Evolutionary conservation across 2,797 vertebrate species (phyloP).

Genomic region (Macrochelys suwanniensis): DNA sequence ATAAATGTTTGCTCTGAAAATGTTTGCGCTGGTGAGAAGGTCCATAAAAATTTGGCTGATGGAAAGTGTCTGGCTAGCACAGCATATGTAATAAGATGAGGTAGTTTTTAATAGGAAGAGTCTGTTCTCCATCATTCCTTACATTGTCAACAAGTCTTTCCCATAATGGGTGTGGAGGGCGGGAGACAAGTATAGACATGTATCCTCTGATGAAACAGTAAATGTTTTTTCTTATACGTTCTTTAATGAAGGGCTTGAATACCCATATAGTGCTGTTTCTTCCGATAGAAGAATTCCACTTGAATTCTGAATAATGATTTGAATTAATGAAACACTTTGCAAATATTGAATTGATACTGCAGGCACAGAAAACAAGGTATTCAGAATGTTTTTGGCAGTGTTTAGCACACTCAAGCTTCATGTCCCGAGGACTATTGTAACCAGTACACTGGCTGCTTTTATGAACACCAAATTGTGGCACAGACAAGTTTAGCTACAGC

Average conservation of each 20-base stretch:
- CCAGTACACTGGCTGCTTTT: not conserved
- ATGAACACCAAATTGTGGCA: not conserved
- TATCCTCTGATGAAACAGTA: not conserved
- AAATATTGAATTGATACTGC: not conserved
- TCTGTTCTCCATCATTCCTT: not conserved
- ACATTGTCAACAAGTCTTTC: not conserved
- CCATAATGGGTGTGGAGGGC: too few relatives aligned
- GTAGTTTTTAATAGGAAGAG: accelerated
- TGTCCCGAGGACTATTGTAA: accelerated
- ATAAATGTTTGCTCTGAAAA: not conserved
- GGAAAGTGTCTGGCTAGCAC: not conserved
- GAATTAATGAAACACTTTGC: not conserved
- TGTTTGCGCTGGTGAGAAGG: not conserved
- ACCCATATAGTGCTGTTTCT: not conserved
- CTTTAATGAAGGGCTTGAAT: not conserved
- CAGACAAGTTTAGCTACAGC: too few relatives aligned
- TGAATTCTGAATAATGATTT: accelerated
- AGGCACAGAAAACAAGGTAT: not conserved
- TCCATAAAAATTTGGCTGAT: not conserved
- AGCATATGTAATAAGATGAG: not conserved
- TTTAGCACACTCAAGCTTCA: not conserved
- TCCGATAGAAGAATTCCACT: not conserved
- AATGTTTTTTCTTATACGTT: not conserved
- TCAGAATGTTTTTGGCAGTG: not conserved
- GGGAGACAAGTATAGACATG: not conserved